These are phyloP conservation scores for Cervus canadensis DNA, from an alignment of 2,113 vertebrate species.

Conservation along the genomic window DNA sequence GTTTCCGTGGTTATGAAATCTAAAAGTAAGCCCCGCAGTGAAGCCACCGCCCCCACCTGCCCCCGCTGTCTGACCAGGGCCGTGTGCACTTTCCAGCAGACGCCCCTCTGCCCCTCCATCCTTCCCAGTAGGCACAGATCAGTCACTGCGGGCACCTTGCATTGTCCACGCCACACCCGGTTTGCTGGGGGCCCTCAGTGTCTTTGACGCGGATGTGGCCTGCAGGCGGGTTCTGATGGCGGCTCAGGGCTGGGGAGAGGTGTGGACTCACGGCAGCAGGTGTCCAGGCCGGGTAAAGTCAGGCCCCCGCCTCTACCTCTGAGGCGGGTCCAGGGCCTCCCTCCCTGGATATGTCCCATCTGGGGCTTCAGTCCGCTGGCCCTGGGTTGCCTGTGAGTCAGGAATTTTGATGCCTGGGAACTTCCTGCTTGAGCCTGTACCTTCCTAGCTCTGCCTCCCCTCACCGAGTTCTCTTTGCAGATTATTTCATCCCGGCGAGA, in stretches of 20 bases:
- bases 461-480: too few species aligned
- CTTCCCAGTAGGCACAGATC: not conserved
- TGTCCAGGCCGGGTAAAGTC: accelerated
- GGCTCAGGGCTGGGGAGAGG: accelerated
- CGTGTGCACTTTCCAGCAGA: accelerated
- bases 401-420: not conserved
- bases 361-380: not conserved
- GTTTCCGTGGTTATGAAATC: accelerated
- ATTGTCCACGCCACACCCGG: accelerated
- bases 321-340: not conserved
- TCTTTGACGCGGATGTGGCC: accelerated
- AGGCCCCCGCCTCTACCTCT: too few species aligned
- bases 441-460: not conserved
- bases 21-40: not conserved
- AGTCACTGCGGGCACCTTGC: accelerated
- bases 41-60: not conserved
- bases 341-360: not conserved
- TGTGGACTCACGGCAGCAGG: not conserved
- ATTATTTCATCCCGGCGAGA: accelerated
- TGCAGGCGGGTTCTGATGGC: not conserved
- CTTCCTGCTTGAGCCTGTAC: not conserved
- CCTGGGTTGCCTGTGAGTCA: not conserved
- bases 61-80: accelerated
- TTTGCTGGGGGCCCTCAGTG: too few species aligned
- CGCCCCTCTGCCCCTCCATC: not conserved